These are phyloP conservation scores for Heteromurus nitidus DNA, from an alignment of 2,888 invertebrate species.

Conservation along the genomic window DNA sequence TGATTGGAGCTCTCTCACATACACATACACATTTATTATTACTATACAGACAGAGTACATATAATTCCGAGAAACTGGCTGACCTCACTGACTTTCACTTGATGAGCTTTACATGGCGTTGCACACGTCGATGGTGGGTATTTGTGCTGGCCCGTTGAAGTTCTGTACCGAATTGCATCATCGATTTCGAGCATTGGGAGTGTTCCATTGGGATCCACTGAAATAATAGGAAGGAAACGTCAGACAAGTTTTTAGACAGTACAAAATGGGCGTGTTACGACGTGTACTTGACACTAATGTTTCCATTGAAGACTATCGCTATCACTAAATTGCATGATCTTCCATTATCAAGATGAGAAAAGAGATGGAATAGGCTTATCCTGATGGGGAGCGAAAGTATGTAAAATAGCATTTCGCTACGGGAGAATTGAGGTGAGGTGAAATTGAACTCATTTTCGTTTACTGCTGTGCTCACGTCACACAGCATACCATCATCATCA, in stretches of 20 bases:
- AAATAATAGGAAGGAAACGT: slow-evolving; percentile 21
- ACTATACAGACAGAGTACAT: too few species aligned
- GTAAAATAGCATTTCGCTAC: too few species aligned
- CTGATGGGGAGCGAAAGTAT: too few species aligned
- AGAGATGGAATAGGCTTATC: slow-evolving; percentile 14
- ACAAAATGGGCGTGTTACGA: not conserved
- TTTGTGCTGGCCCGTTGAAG: slow-evolving; percentile 66
- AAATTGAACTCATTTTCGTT: too few species aligned
- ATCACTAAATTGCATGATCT: not conserved
- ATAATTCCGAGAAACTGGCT: slow-evolving; percentile 22
- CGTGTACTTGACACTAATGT: not conserved
- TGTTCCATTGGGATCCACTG: slow-evolving; percentile 75
- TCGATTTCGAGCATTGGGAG: slow-evolving; percentile 75
- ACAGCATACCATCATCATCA: too few species aligned
- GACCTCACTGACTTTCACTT: slow-evolving; percentile 75
- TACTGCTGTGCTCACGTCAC: too few species aligned
- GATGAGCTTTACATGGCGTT: slow-evolving; percentile 75
- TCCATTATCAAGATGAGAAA: slow-evolving; percentile 39
- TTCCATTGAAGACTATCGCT: not conserved
- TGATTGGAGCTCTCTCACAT: too few species aligned
- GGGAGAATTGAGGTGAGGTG: too few species aligned
- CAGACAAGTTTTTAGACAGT: not conserved
- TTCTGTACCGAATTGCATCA: slow-evolving; percentile 75
- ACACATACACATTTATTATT: not conserved
- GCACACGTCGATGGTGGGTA: slow-evolving; percentile 77